These are phyloP conservation scores for Catostomus latipinnis DNA, from an alignment of 2,797 vertebrate species.

Conservation along the genomic window DNA sequence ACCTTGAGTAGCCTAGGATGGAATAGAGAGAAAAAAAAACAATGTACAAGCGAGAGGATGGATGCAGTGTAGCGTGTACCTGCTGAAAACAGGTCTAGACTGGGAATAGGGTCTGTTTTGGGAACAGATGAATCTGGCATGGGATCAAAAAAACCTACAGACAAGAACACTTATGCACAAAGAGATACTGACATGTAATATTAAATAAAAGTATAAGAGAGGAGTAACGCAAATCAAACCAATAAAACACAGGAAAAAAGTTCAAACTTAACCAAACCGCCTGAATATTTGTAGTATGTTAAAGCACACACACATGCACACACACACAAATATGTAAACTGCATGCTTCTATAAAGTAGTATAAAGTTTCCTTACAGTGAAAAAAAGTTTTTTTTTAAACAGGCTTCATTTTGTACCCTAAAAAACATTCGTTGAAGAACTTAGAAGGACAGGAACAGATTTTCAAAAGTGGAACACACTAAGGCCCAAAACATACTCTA, in stretches of 20 bases:
- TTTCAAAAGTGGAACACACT: no score
- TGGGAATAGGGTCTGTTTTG: conserved; percentile 82
- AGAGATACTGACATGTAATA: conserved; percentile 66
- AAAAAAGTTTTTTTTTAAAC: no score
- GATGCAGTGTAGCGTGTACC: conserved; percentile 77
- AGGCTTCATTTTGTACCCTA: no score
- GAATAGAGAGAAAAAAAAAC: conserved; percentile 55
- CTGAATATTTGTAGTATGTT: conserved; percentile 49
- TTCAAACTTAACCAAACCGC: conserved; percentile 32
- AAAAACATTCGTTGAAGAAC: no score
- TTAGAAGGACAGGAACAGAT: no score
- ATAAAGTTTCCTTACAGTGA: no score
- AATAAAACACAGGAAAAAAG: background rate
- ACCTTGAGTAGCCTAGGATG: conserved; percentile 54
- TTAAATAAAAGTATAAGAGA: conserved; percentile 66
- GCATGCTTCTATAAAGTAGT: no score
- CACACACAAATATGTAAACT: no score
- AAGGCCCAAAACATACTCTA: conserved; percentile 61
- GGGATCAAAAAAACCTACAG: conserved; percentile 94
- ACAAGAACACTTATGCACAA: conserved; percentile 78
- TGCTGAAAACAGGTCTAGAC: conserved; percentile 95
- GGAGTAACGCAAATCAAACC: conserved; percentile 56
- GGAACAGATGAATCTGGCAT: conserved; percentile 81
- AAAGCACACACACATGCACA: no score
- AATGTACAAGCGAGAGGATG: conserved; percentile 30